A percentile compares a stretch with the other conserved stretches of the same genome.
phyloP scores from a whole-genome alignment of 2,113 vertebrate genomes.

The Sylvia atricapilla region DNA sequence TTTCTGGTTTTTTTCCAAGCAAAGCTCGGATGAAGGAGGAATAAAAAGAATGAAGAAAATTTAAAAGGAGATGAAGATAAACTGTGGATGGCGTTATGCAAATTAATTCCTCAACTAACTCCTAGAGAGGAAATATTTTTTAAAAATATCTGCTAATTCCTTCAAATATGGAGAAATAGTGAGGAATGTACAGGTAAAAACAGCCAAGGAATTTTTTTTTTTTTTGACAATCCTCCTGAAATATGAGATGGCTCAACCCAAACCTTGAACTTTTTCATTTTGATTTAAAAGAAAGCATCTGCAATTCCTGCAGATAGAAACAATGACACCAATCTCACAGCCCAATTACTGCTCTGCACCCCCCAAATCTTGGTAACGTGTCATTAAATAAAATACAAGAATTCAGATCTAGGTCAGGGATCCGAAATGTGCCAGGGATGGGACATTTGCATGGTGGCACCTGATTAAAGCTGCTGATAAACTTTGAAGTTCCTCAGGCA shows the following conservation, averaged over 20 bases:
- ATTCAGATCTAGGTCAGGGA: background rate
- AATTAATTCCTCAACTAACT: background rate
- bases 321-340: background rate
- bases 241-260: background rate
- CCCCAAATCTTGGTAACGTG: background rate
- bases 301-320: background rate
- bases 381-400: background rate
- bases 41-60: background rate
- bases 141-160: background rate
- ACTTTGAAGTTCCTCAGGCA: conserved; percentile 28
- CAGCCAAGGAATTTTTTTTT: background rate
- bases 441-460: background rate
- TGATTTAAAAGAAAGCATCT: background rate
- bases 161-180: background rate
- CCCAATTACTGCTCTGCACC: background rate
- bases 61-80: background rate
- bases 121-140: background rate
- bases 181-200: background rate
- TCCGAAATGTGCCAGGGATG: background rate
- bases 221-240: background rate
- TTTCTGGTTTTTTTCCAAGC: background rate
- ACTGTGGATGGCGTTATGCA: background rate
- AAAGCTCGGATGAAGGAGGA: background rate
- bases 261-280: background rate
- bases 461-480: conserved; percentile 35